Conservation (phyloP, 2,888 invertebrate species). For the Willowsia nigromaculata region DNA sequence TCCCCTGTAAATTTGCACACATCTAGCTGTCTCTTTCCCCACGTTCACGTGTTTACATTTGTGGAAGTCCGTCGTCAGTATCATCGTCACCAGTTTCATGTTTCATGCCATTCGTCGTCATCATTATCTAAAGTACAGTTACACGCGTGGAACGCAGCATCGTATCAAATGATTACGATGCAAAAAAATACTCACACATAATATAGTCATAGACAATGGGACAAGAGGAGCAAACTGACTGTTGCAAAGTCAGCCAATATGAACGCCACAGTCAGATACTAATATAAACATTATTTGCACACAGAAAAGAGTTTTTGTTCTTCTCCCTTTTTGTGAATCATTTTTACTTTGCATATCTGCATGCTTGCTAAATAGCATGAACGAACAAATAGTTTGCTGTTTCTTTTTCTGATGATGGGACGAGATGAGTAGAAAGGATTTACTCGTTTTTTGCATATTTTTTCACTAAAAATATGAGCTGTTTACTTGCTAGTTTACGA, state of each 20-base stretch:
- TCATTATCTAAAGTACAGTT: constrained; percentile 51
- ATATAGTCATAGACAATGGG: not conserved
- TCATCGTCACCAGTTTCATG: not conserved
- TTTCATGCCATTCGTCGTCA: constrained; percentile 5
- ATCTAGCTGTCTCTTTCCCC: not conserved
- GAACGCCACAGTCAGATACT: not conserved
- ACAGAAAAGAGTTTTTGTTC: not conserved
- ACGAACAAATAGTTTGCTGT: not conserved
- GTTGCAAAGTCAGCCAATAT: not conserved
- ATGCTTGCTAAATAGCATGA: not conserved
- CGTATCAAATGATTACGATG: constrained; percentile 33
- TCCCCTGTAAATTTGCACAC: not conserved
- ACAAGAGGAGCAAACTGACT: not conserved
- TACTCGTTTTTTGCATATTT: not conserved
- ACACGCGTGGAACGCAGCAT: constrained; percentile 47
- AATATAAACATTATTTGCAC: not conserved
- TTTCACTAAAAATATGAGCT: not conserved
- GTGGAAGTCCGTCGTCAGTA: not conserved
- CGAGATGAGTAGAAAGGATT: not conserved
- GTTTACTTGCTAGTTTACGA: not conserved
- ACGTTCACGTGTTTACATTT: not conserved
- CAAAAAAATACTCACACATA: not conserved
- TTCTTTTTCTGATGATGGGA: too few species aligned
- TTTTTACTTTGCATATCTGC: not conserved
- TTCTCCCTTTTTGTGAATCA: not conserved